Evolutionary conservation across 2,113 vertebrate genomes (phyloP), one percentile per base, ranked within the genome.

Genomic region (Lucifuga dentata): DNA sequence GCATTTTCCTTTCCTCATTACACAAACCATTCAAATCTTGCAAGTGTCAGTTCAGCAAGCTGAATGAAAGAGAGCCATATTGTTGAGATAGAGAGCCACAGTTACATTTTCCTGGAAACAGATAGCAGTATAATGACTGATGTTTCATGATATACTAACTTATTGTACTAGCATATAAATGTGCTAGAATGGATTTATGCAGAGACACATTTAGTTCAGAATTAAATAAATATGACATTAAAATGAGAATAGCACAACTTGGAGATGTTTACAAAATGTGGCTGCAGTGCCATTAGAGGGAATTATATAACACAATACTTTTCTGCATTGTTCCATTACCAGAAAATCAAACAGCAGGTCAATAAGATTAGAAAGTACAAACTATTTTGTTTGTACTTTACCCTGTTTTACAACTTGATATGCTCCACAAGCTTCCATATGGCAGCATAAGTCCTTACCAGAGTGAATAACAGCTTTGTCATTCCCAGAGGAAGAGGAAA

Each of bases 391-490:
- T 12, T 46, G 38, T 56, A 23, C 5, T 10, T 52, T 33, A 24
- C 8, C n/a, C 32, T 20, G 60, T 57, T 69, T 44, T 36, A 40
- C 38, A 15, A 40, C 7, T 15, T 1, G 2, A 64, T 50, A 35
- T n/a, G 10, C 45, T 63, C 26, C 7, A 49, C 20, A 23, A n/a
- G 17, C 23, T 3, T 38, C 6, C n/a, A 55, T 48, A 78, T 44
- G 29, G 63, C 21, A 63, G 50, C 20, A 38, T 11, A 61, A 61
- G 29, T 40, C 49, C 10, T 44, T 32, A 36, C 12, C 59, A 11
- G 16, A 66, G 48, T 76, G 58, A 84, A 2, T 62, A 71, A 77
- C 70, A 6, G 44, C 39, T 58, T 20, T 68, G 48, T 78, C 44
- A 61, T 61, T 67, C 64, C 36, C 49, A 65, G 17, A 39, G 38